Conservation (phyloP, 2,888 invertebrate species). For the Xestia xanthographa region DNA sequence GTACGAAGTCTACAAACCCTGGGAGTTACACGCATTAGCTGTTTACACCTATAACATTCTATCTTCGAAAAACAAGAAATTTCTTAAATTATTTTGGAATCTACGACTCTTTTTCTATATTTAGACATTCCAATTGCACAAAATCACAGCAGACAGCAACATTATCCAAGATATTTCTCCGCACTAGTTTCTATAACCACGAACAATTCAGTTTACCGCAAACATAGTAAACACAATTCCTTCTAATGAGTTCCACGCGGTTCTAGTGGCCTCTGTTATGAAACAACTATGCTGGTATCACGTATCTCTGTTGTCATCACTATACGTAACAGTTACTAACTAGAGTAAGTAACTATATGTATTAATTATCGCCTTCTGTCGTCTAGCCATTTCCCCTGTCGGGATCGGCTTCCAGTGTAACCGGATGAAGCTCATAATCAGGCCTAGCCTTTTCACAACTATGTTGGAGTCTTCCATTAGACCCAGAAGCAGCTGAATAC, state of each 20-base stretch:
- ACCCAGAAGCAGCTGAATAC: too few species aligned
- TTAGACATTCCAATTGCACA: slow-evolving; percentile 7
- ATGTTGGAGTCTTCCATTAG: neutral
- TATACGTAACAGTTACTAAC: slow-evolving; percentile 54
- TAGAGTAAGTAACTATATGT: slow-evolving; percentile 30
- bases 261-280: slow-evolving; percentile 56
- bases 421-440: neutral
- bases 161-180: slow-evolving; percentile 31
- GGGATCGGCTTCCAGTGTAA: neutral
- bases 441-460: neutral
- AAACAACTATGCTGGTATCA: slow-evolving; percentile 59
- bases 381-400: neutral
- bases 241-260: slow-evolving; percentile 42
- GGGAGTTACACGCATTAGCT: neutral
- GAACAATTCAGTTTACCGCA: slow-evolving; percentile 32
- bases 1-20: neutral
- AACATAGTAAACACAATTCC: slow-evolving; percentile 53
- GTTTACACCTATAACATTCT: neutral
- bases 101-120: neutral
- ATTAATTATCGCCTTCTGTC: slow-evolving; percentile 7
- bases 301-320: slow-evolving; percentile 60
- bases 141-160: neutral
- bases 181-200: slow-evolving; percentile 18
- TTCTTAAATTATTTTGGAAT: neutral
- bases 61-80: neutral